A percentile compares a stretch with the other conserved stretches of the same genome.
These are phyloP conservation scores for Ctenochaetus hawaiiensis DNA, from an alignment of 2,797 vertebrate genomes.

Conservation along the genomic window DNA sequence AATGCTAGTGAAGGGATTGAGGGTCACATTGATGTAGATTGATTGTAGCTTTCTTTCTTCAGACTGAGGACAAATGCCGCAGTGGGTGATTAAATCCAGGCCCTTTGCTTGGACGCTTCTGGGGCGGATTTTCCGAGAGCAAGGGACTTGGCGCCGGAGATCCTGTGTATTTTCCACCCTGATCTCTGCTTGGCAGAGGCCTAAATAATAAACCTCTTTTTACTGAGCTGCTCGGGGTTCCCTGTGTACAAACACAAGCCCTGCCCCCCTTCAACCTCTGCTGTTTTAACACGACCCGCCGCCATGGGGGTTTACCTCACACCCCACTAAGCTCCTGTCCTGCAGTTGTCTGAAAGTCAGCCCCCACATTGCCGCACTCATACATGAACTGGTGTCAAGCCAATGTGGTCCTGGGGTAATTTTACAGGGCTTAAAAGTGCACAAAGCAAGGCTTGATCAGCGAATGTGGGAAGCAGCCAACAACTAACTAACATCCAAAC, in stretches of 20 bases:
- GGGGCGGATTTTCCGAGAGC: slow-evolving; percentile 80
- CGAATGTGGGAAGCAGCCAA: slow-evolving; percentile 28
- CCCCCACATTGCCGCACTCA: slow-evolving; percentile 28
- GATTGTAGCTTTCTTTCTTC: slow-evolving; percentile 63
- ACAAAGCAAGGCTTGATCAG: slow-evolving; percentile 54
- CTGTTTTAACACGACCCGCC: slow-evolving; percentile 67
- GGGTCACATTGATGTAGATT: slow-evolving; percentile 61
- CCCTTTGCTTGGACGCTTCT: slow-evolving; percentile 75
- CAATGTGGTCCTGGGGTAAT: slow-evolving; percentile 59
- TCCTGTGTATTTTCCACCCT: slow-evolving; percentile 83
- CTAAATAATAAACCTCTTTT: slow-evolving; percentile 84
- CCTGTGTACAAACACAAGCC: slow-evolving; percentile 80
- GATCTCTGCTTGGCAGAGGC: slow-evolving; percentile 79
- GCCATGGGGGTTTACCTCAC: slow-evolving; percentile 62
- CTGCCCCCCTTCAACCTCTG: slow-evolving; percentile 48
- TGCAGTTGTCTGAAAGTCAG: slow-evolving; percentile 54
- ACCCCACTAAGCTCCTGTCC: slow-evolving; percentile 57
- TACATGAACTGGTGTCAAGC: slow-evolving; percentile 31
- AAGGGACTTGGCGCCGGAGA: slow-evolving; percentile 80
- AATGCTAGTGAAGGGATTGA: slow-evolving; percentile 39
- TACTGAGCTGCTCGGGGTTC: slow-evolving; percentile 77
- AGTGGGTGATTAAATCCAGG: slow-evolving; percentile 82
- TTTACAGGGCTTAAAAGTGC: slow-evolving; percentile 42
- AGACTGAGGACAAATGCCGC: slow-evolving; percentile 69
- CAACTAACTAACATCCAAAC: slow-evolving; percentile 53